Evolutionary conservation across 2,888 invertebrate species (phyloP), one percentile per base, ranked within the genome.

Genomic region (Sceliomorpha sp.): DNA sequence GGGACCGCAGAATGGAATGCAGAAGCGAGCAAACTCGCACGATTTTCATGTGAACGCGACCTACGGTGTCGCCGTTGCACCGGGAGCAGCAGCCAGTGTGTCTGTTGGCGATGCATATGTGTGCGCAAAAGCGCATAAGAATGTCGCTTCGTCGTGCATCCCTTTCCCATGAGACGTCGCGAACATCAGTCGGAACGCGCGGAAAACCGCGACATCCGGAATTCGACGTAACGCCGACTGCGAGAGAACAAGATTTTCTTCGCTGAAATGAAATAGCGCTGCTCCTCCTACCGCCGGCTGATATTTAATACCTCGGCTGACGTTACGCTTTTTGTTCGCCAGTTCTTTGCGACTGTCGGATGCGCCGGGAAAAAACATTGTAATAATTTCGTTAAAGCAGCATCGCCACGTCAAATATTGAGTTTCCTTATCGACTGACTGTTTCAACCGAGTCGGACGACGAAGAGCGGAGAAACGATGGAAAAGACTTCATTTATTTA

Each of bases 1-100:
- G 72, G 75, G 76, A 77, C 72, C 71, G 55, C 62, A 66, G 74
- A 76, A 77, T 73, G 75, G 75, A 77, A 80, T 79, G 76, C 73
- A 68, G 74, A 74, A 73, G 62, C 45, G 64, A 74, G 73, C 70
- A 66, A 64, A 62, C 70, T 69, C 66, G 69, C 69, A 63, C 76
- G 77, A 79, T 81, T 81, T 78, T 78, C 79, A 74, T 76, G 74
- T 73, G 72, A 69, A 59, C 48, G 64, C 58, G 68, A 72, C 60
- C 66, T 58, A 50, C 58, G 72, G 59, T 58, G 68, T 64, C 64
- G 58, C 64, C 44, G 50, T 15, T 31, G 29, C 60, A 39, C 48
- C 42, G 55, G 50, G 24, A 20, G 29, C 60, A 39, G 53, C 42
- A 59, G 31, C 56, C 53, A 32, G 51, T 63, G 37, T 20, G n/a